Evolutionary conservation across 2,888 invertebrate species (phyloP).

Genomic region (Anthophora plumipes): DNA sequence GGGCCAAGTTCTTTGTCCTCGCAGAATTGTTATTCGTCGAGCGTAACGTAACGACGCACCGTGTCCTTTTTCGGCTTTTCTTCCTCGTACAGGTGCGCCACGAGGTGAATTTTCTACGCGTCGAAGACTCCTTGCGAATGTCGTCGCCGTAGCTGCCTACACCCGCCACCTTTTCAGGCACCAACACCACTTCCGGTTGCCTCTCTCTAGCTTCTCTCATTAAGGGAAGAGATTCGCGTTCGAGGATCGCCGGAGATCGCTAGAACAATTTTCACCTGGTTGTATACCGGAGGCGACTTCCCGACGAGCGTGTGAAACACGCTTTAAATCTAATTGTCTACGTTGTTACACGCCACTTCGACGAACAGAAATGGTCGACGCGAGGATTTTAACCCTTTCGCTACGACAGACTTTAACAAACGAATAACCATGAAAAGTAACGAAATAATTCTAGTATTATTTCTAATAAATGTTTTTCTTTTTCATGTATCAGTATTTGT

Average conservation of each 20-base stretch:
- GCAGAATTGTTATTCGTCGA: constrained; percentile 19
- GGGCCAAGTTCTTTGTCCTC: constrained; percentile 5
- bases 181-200: constrained; percentile 37
- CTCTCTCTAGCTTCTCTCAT: constrained; percentile 14
- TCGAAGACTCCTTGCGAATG: too few species aligned
- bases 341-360: neutral
- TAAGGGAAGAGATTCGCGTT: constrained; percentile 8
- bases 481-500: too few species aligned
- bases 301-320: too few species aligned
- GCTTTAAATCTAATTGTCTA: neutral
- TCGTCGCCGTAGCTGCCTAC: too few species aligned
- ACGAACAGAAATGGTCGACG: too few species aligned
- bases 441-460: too few species aligned
- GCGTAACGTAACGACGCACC: neutral
- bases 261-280: neutral
- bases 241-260: neutral
- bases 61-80: constrained; percentile 8
- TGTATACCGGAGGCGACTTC: too few species aligned
- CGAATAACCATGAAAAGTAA: too few species aligned
- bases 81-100: constrained; percentile 13
- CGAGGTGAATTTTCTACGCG: constrained; percentile 4
- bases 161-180: constrained; percentile 19
- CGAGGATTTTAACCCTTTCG: too few species aligned
- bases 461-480: too few species aligned
- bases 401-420: too few species aligned